Percentiles rank a stretch among this genome's conserved stretches.
Evolutionary conservation across 2,888 invertebrate species (phyloP).

Genomic region (Pegoplata infirma): DNA sequence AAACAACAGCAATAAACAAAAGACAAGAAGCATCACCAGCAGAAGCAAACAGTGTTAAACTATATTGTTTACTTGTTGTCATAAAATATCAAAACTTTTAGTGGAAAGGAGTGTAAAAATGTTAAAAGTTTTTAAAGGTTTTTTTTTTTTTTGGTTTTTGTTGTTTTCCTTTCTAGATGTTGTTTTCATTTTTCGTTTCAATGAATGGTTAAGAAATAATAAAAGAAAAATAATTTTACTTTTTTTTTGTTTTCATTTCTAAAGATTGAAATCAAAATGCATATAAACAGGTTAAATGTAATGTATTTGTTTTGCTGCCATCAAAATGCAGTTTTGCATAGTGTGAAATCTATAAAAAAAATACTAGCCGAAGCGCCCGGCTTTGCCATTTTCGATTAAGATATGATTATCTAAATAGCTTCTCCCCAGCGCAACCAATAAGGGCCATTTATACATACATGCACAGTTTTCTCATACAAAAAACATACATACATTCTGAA

Average conservation of each 20-base stretch:
- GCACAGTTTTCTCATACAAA: too few relatives aligned
- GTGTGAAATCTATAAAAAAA: not conserved
- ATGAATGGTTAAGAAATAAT: conserved; percentile 33
- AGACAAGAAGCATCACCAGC: not conserved
- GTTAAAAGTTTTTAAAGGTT: too few relatives aligned
- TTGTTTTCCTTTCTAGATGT: not conserved
- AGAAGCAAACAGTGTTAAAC: conserved; percentile 27
- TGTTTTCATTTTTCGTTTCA: conserved; percentile 6
- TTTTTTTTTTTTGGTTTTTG: conserved; percentile 10
- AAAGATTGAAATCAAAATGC: conserved; percentile 21
- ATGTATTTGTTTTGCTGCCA: too few relatives aligned
- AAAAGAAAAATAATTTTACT: conserved; percentile 4
- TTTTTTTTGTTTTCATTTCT: conserved; percentile 28
- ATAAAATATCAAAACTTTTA: conserved; percentile 68
- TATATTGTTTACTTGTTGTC: conserved; percentile 63
- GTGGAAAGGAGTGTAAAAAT: conserved; percentile 37
- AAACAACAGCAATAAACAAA: not conserved
- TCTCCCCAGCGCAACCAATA: too few relatives aligned
- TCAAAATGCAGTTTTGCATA: not conserved
- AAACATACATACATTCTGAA: too few relatives aligned
- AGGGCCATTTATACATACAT: too few relatives aligned
- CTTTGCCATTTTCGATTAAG: too few relatives aligned
- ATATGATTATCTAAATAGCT: too few relatives aligned
- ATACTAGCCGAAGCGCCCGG: too few relatives aligned
- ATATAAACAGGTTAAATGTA: conserved; percentile 38